Base-by-base conservation (phyloP, 1,140 invertebrate genomes). In the Neodiprion pinetum region DNA sequence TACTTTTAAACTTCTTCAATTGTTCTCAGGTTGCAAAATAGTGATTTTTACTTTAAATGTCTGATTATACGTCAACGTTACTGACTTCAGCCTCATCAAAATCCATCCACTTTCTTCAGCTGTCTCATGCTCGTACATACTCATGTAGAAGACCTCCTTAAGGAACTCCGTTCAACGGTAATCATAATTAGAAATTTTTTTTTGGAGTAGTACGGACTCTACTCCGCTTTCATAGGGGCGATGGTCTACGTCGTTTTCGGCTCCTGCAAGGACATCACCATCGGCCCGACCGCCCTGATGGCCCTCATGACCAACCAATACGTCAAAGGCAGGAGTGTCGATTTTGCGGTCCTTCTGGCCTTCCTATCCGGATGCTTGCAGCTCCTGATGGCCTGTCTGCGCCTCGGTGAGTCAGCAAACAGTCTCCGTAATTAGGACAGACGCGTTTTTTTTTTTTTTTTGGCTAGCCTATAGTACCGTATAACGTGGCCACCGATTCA, bases 171-270 rank as follows among this genome's bases (percentile, higher is more conserved):
- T 40, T 21, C 17, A 21, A 40, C 28, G 28, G 28, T 40, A 40
- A 40, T 40, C 28, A 5, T 40, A 40, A 40, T 5, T 40, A 3
- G 28, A 40, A 40, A 40, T 40, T 40, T 40, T 40, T 28, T 40
- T 5, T 40, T 40, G 28, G 2, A 1, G 28, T 40, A 96, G 93
- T 96, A 96, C 86, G 97, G 97, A 0, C 89, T 98, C 9, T 98
- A 98, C 86, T 96, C 96, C 0, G 95, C 96, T 0, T 98, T 98
- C 86, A 93, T 97, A 88, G 96, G 96, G 7, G 96, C 95, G 78
- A 95, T 98, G 84, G 90, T 98, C n/a, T 98, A 98, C 87, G 92
- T 93, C 69, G 81, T 98, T 72, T 93, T 98, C 79, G 97, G 97
- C 23, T 96, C 95, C 7, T 96, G 96, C 81, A 96, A 96, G 80